Evolutionary conservation across 1,140 invertebrate genomes (phyloP), one percentile per base, ranked within the genome.

Genomic region (Chelonus insularis): DNA sequence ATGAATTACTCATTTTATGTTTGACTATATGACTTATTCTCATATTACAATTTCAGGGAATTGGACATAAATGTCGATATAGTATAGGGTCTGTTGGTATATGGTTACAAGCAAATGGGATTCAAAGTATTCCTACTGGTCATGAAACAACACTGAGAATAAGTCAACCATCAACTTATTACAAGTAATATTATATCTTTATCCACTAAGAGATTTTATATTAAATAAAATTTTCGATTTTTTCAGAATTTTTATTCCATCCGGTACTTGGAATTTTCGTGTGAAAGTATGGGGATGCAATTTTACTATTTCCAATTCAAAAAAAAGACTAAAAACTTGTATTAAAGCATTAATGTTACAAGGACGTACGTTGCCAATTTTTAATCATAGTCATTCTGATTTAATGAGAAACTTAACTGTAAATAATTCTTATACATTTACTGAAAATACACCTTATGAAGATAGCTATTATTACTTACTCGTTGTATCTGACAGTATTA

Each of bases 391-490:
- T 18, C 52, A 73, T 65, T 61, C 71, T 6, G 68, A 64, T 52
- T 58, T 69, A 50, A 72, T 69, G 36, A 65, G 57, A 62, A 79
- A 77, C 68, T 59, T 83, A 2, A 74, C 73, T n/a, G 70, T 68
- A 36, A 69, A 72, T 18, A 69, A 65, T 65, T 75, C 68, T 39
- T 77, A 81, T 39, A 72, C 69, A 4, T 83, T 82, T 60, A 69
- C 54, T 14, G 81, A 82, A 72, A 64, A 64, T n/a, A 70, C 81
- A n/a, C 84, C 84, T 11, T 82, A 70, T 59, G 79, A 82, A 63
- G 82, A 85, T 65, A 76, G 76, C 47, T 85, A 84, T 72, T 85
- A 85, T 68, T 85, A 85, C 72, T 67, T 85, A 39, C 67, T 84
- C 62, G 72, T 86, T 25, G 72, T 82, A 29, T 79, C 84, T 3